Conservation (phyloP, 2,888 invertebrate species). For the Meghimatium bilineatum region DNA sequence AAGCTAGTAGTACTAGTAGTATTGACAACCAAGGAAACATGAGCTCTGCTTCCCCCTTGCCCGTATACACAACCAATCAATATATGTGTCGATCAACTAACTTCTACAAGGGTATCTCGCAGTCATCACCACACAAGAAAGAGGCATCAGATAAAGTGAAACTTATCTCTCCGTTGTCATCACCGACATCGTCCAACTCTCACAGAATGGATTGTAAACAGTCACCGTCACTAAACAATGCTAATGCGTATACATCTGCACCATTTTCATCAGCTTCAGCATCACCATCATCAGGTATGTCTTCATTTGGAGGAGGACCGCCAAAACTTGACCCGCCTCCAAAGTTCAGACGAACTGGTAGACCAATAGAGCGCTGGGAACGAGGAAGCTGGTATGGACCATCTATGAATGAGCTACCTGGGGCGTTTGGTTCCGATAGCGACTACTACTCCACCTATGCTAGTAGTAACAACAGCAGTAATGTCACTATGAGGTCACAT, state of each 20-base stretch:
- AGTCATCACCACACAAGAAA: constrained; percentile 47
- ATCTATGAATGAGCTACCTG: constrained; percentile 52
- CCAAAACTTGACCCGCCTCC: constrained; percentile 70
- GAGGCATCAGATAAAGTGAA: constrained; percentile 56
- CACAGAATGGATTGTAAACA: constrained; percentile 34
- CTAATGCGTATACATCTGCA: background rate
- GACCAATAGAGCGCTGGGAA: constrained; percentile 57
- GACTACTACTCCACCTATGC: constrained; percentile 67
- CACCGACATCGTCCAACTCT: constrained; percentile 41
- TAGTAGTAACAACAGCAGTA: constrained; percentile 54
- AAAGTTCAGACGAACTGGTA: constrained; percentile 61
- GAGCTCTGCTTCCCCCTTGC: background rate
- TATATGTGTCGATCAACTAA: constrained; percentile 28
- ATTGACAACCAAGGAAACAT: constrained; percentile 21
- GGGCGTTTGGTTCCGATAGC: constrained; percentile 60
- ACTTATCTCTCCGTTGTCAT: constrained; percentile 56
- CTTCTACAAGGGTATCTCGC: constrained; percentile 23
- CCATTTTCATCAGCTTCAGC: background rate
- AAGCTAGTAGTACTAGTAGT: constrained; percentile 39
- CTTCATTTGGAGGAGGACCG: constrained; percentile 48
- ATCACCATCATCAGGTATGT: background rate
- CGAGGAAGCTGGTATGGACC: constrained; percentile 52
- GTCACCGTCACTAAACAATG: background rate
- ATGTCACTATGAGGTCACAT: constrained; percentile 28
- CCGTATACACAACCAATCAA: constrained; percentile 2